Evolutionary conservation across 1,140 invertebrate species (phyloP), one percentile per base, ranked within the genome.

Genomic region (Musca vetustissima): DNA sequence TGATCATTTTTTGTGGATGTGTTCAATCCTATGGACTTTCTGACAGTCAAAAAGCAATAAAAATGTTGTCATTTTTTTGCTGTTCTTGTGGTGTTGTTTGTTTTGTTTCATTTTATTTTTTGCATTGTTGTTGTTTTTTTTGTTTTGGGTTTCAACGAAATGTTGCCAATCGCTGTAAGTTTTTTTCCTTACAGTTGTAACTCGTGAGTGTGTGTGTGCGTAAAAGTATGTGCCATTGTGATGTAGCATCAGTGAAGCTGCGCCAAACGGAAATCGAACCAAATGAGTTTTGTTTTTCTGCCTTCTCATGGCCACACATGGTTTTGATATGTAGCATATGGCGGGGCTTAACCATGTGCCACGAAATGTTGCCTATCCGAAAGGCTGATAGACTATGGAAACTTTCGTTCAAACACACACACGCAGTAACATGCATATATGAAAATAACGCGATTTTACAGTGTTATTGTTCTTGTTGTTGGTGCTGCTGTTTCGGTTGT

Each of bases 21-120:
- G 6, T 19, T 61, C 57, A 61, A 61, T 61, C 36, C 28, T 36
- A 61, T 36, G 28, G 28, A 61, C 28, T 36, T 61, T 61, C 43
- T 61, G 57, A 61, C 57, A 61, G 57, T 61, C 57, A 61, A 61
- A 61, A 61, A 61, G 57, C 57, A 61, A 61, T 61, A 61, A 61
- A 61, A 61, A 28, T 57, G 24, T 57, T 28, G 53, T 24, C 24
- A 13, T 57, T 57, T 57, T 55, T 24, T 4, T 14, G 17, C 19
- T 52, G n/a, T 55, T 57, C 24, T 21, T 55, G 21, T 55, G 52
- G 53, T 15, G 36, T 43, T 43, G 11, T 43, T 43, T 43, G 36
- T 6, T 43, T 43, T 43, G 11, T 43, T 43, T 32, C 28, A 32
- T 32, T 32, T 32, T 32, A 32, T 32, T 32, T 32, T 9, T 9